phyloP scores from a whole-genome alignment of 2,797 vertebrate genomes.

The Sebastes itinus region DNA sequence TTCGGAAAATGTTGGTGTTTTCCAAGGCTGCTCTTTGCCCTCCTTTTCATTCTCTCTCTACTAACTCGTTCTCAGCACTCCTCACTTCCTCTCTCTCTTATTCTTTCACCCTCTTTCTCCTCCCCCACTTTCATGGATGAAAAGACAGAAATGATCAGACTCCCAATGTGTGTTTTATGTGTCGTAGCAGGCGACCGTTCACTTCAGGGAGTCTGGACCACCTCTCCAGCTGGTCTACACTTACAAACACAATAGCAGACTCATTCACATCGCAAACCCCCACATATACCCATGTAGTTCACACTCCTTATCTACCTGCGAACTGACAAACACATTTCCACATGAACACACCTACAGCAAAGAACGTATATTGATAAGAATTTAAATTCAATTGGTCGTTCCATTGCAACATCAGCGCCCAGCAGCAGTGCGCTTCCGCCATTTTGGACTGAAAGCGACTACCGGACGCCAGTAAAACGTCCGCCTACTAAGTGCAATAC shows the following conservation, averaged over 20 bases:
- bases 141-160: conserved; percentile 51
- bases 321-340: background rate
- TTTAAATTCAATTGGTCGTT: accelerated
- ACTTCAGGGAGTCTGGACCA: conserved; percentile 26
- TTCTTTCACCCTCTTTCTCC: no score
- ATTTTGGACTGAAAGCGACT: no score
- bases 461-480: no score
- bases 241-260: background rate
- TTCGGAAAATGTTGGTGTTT: conserved; percentile 18
- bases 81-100: background rate
- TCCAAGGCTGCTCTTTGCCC: conserved; percentile 18
- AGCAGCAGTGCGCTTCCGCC: no score
- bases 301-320: background rate
- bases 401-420: no score
- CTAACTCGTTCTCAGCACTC: background rate
- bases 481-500: accelerated
- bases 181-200: conserved; percentile 4
- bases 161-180: conserved; percentile 29
- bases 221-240: background rate
- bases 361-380: no score
- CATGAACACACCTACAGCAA: background rate
- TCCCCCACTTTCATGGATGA: conserved; percentile 38
- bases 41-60: background rate
- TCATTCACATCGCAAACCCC: background rate
- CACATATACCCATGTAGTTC: background rate